Evolutionary conservation across 2,797 vertebrate species (phyloP), one percentile per base, ranked within the genome.

Genomic region (Chelmon rostratus): DNA sequence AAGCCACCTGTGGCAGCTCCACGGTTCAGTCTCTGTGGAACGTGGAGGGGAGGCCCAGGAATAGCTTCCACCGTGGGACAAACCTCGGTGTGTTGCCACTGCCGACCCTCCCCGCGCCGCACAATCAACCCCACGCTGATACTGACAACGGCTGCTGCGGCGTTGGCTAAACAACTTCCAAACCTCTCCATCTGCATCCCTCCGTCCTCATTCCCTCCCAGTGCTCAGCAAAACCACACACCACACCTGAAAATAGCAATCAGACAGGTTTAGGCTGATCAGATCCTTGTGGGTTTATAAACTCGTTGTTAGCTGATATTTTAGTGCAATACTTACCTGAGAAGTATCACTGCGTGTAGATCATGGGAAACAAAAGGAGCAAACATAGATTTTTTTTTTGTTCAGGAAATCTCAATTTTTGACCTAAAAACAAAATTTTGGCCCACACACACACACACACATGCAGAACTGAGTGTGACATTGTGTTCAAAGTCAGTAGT

Each of bases 11-110:
- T 91, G 92, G 89, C 86, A 85, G 81, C 76, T 79, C 78, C 50
- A 33, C 49, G 63, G 82, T 61, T 63, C 44, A 72, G 82, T 52
- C 78, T 72, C 59, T 66, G 49, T 80, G 86, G 86, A 89, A 91
- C 82, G 67, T 73, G 42, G 58, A 86, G 77, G 79, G 81, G 81
- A 68, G 84, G 85, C 85, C 88, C 91, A 93, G 87, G 88, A 93
- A 94, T 93, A 91, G 92, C 90, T 86, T 86, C n/a, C 73, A 87
- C 79, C 66, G 78, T 93, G 88, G 91, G 90, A 92, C 79, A 74
- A 47, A 78, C 82, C 57, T 63, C n/a, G 0, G 62, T 61, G 78
- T 74, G 71, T 71, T 25, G 58, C 72, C 31, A 2, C 63, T 49
- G 46, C 49, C 56, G 33, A 9, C 7, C 54, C 18, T 42, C 12